Base-by-base conservation (phyloP, 2,888 invertebrate genomes). In the Amaurobius ferox region DNA sequence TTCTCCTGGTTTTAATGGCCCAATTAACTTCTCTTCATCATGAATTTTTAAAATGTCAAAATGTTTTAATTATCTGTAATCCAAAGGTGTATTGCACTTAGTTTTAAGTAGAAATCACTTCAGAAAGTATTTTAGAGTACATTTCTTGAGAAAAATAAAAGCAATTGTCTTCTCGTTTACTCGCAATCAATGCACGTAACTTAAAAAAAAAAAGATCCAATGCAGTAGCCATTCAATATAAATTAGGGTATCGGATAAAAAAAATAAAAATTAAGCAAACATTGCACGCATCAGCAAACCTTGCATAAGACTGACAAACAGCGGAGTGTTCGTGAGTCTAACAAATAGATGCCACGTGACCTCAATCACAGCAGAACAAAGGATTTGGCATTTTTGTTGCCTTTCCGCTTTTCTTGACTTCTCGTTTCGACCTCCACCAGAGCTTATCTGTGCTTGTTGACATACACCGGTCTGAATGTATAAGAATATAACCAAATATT, bases 131-230 rank as follows among this genome's bases (percentile, higher is more conserved):
- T 62, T 71, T 71, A 48, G 29, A 71, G 44, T 48, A 29, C n/a
- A 19, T 48, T 44, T 71, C 13, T 55, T 44, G 44, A 30, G 29
- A 71, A 71, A 44, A 71, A 29, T 71, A 71, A 71, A 44, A 39
- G 44, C 29, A 40, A 40, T 40, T 30, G 44, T 40, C 29, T 55
- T 48, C 71, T 44, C n/a, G 44, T 29, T 32, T 35, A 66, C n/a
- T 66, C 6, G n/a, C 66, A 66, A 19, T 13, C n/a, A 66, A 66
- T 66, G 66, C 66, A 66, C 23, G 16, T 66, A 66, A 66, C 32
- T 32, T 66, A 9, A 32, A 32, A 29, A 62, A 28, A 32, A n/a
- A 9, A 30, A 32, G 66, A 32, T 66, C n/a, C 35, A 66, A 32
- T 66, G 66, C 6, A 66, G 32, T 32, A 66, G 13, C 32, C 32